These are phyloP conservation scores for Otocyon megalotis DNA, from an alignment of 2,113 vertebrate genomes.

Conservation along the genomic window DNA sequence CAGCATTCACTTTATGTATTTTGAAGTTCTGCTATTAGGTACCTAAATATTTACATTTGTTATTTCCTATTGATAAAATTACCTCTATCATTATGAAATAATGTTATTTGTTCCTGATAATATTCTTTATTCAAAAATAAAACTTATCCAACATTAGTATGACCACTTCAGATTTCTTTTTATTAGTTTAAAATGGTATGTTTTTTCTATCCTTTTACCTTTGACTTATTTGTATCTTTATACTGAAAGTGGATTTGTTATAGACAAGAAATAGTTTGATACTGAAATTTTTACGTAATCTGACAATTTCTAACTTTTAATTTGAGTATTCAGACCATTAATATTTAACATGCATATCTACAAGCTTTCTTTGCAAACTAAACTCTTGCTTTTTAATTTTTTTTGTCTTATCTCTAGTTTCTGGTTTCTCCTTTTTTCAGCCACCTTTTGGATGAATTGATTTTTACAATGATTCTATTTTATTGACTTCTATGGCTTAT, in stretches of 20 bases:
- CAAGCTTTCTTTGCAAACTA: background rate
- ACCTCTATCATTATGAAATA: background rate
- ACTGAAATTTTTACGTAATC: background rate
- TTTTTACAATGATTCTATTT: background rate
- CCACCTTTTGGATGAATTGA: background rate
- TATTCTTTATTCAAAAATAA: background rate
- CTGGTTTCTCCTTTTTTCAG: background rate
- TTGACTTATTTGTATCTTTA: conserved; percentile 4
- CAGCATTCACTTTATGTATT: background rate
- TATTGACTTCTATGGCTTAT: background rate
- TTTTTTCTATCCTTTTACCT: background rate
- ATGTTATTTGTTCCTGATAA: background rate
- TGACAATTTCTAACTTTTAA: conserved; percentile 1
- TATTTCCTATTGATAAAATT: conserved; percentile 30
- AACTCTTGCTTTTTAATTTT: background rate
- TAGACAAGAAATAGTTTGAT: background rate
- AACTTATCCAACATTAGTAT: background rate
- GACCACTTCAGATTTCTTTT: background rate
- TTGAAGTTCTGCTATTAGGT: background rate
- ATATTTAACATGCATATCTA: background rate
- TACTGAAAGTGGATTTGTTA: background rate
- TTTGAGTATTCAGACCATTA: background rate
- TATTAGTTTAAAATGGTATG: background rate
- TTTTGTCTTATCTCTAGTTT: background rate
- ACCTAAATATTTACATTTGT: background rate